Evolutionary conservation across 2,888 invertebrate species (phyloP).

Genomic region (Podabrus alpinus): DNA sequence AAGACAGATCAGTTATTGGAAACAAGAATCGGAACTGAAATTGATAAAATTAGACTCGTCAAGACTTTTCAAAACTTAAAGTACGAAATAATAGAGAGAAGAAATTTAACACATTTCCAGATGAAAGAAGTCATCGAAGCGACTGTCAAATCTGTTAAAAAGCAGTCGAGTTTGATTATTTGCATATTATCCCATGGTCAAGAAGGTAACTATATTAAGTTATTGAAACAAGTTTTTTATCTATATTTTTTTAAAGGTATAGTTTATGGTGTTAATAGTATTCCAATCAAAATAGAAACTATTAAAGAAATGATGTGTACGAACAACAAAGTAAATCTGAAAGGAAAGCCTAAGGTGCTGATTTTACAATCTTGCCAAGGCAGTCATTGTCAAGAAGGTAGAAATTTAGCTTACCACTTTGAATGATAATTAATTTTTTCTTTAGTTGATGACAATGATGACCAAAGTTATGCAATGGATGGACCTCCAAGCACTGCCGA

Average conservation of each 20-base stretch:
- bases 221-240: neutral
- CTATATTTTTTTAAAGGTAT: conserved; percentile 47
- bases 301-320: conserved; percentile 55
- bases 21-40: conserved; percentile 49
- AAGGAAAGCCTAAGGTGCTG: conserved; percentile 60
- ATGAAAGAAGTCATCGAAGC: conserved; percentile 42
- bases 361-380: conserved; percentile 66
- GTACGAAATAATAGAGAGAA: conserved; percentile 44
- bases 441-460: conserved; percentile 27
- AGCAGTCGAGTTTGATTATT: conserved; percentile 53
- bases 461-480: conserved; percentile 23
- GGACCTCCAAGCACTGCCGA: conserved; percentile 42
- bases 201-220: conserved; percentile 41
- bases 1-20: conserved; percentile 39
- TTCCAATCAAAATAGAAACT: conserved; percentile 54
- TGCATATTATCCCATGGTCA: conserved; percentile 57
- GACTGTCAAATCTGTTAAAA: conserved; percentile 39
- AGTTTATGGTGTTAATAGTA: conserved; percentile 59
- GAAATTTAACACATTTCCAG: conserved; percentile 45
- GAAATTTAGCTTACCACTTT: conserved; percentile 18
- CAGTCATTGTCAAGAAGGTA: conserved; percentile 44
- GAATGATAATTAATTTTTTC: conserved; percentile 7
- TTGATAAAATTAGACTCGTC: conserved; percentile 47
- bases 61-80: conserved; percentile 51
- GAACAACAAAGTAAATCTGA: conserved; percentile 44